Percentiles rank a stretch among this genome's conserved stretches.
These are phyloP conservation scores for Malthinus seriepunctatus DNA, from an alignment of 2,888 invertebrate species.

Conservation along the genomic window DNA sequence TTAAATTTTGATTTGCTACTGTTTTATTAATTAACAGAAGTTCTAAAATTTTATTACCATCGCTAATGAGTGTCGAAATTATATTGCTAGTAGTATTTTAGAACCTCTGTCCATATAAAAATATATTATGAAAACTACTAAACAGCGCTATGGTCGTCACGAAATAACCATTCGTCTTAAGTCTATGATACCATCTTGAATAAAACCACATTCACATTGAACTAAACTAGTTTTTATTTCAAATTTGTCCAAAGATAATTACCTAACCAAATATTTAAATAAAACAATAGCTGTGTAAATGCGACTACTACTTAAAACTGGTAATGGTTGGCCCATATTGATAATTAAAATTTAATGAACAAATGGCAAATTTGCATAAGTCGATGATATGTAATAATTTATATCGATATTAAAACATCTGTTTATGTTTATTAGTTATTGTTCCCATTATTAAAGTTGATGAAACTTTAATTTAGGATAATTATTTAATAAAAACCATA, in stretches of 20 bases:
- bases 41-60: slow-evolving; percentile 17
- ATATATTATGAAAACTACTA: slow-evolving; percentile 9
- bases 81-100: slow-evolving; percentile 23
- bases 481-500: no score
- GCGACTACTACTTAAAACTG: slow-evolving; percentile 10
- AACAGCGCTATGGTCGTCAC: slow-evolving; percentile 37
- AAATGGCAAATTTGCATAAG: slow-evolving; percentile 38
- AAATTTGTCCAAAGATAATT: background rate
- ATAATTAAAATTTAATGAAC: slow-evolving; percentile 40
- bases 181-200: slow-evolving; percentile 38
- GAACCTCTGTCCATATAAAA: slow-evolving; percentile 19
- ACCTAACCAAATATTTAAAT: slow-evolving; percentile 6
- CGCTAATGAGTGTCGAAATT: slow-evolving; percentile 18
- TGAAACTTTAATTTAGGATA: background rate
- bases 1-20: slow-evolving; percentile 28
- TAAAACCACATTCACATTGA: slow-evolving; percentile 36
- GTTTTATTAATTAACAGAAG: slow-evolving; percentile 21
- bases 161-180: slow-evolving; percentile 40
- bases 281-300: slow-evolving; percentile 19
- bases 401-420: background rate
- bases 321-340: slow-evolving; percentile 35
- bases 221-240: slow-evolving; percentile 7
- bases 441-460: background rate
- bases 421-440: no score
- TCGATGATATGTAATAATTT: slow-evolving; percentile 23